These are phyloP conservation scores for Lepidocyrtinus sp. DNA, from an alignment of 2,888 invertebrate species.

Conservation along the genomic window DNA sequence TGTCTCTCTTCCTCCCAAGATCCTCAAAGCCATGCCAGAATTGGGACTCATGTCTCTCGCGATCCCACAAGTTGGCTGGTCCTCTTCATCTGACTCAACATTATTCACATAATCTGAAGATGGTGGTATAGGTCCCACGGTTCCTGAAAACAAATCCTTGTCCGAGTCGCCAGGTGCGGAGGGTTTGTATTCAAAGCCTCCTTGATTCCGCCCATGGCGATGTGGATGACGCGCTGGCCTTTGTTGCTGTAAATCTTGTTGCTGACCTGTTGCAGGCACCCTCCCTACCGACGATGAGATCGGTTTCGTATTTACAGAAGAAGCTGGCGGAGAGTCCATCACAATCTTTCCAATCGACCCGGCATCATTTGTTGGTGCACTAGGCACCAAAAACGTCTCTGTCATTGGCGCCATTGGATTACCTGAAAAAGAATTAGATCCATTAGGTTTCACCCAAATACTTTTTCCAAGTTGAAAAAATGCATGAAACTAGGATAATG, in stretches of 20 bases:
- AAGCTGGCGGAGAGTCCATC: neutral
- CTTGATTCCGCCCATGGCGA: conserved; percentile 34
- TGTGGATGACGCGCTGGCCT: conserved; percentile 30
- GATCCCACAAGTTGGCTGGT: conserved; percentile 65
- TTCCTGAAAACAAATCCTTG: conserved; percentile 31
- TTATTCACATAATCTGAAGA: conserved; percentile 31
- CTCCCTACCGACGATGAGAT: neutral
- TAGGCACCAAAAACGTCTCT: neutral
- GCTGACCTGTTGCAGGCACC: neutral
- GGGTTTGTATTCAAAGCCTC: conserved; percentile 15
- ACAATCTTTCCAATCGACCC: neutral
- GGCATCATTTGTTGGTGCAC: neutral
- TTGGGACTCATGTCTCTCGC: conserved; percentile 56
- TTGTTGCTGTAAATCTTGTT: neutral
- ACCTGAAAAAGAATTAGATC: neutral
- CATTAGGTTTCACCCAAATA: neutral
- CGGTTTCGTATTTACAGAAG: neutral
- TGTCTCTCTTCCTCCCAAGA: conserved; percentile 89
- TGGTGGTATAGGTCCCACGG: conserved; percentile 54
- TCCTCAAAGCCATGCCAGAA: conserved; percentile 76
- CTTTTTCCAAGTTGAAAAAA: neutral
- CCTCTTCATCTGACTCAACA: conserved; percentile 26
- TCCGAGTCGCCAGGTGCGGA: conserved; percentile 27
- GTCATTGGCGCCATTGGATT: neutral
- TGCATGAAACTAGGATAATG: neutral